A percentile compares a stretch with the other conserved stretches of the same genome.
These are phyloP conservation scores for Macrosiphum euphorbiae DNA, from an alignment of 2,888 invertebrate genomes.

Conservation along the genomic window DNA sequence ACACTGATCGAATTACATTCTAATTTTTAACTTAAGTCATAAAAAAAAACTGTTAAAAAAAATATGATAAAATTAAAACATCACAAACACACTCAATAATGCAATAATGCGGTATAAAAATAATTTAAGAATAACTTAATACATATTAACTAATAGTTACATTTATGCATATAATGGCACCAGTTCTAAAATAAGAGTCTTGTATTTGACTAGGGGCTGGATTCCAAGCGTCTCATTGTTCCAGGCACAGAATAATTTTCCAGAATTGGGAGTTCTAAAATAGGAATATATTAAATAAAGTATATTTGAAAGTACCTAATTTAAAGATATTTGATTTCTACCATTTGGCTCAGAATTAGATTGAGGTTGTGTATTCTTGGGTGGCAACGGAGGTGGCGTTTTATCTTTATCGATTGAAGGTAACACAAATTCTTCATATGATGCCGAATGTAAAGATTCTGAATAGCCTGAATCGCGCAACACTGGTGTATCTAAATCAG, in stretches of 20 bases:
- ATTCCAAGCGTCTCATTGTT: conserved; percentile 35
- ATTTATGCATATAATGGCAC: conserved; percentile 56
- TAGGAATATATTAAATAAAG: neutral
- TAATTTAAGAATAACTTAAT: conserved; percentile 47
- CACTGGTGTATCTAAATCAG: conserved; percentile 29
- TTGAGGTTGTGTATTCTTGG: conserved; percentile 48
- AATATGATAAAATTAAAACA: conserved; percentile 38
- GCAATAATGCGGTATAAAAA: conserved; percentile 44
- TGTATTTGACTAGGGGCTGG: conserved; percentile 59
- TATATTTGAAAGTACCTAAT: neutral
- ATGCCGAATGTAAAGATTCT: conserved; percentile 51
- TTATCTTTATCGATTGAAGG: conserved; percentile 36
- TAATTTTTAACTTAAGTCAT: conserved; percentile 1
- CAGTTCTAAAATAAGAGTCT: conserved; percentile 51
- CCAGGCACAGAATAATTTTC: conserved; percentile 61
- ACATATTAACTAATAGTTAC: conserved; percentile 40
- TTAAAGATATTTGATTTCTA: neutral
- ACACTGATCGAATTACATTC: conserved; percentile 26
- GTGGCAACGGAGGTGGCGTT: conserved; percentile 51
- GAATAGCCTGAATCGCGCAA: conserved; percentile 59
- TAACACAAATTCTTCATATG: conserved; percentile 60
- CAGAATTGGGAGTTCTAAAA: conserved; percentile 38
- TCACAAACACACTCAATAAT: conserved; percentile 43
- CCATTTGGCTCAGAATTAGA: conserved; percentile 49
- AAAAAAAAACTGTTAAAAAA: neutral